Conservation (phyloP, 2,888 invertebrate species). For the Beris morrisii region DNA sequence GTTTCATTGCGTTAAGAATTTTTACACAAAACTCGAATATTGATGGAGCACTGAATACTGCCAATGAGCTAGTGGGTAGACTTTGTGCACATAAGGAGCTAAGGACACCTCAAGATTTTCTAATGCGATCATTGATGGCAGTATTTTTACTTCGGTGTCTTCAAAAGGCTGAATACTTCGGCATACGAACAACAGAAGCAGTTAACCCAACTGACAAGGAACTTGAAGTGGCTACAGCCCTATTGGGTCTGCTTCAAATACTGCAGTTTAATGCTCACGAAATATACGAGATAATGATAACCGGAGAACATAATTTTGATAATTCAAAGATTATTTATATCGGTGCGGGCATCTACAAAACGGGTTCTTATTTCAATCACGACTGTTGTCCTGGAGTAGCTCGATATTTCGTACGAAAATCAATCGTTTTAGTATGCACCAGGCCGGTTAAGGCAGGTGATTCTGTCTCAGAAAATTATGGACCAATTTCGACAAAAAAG, state of each 20-base stretch:
- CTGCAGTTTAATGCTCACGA: slow-evolving; percentile 87
- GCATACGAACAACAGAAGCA: slow-evolving; percentile 54
- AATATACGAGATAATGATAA: slow-evolving; percentile 69
- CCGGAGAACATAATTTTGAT: slow-evolving; percentile 57
- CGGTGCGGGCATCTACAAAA: slow-evolving; percentile 73
- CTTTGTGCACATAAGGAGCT: slow-evolving; percentile 67
- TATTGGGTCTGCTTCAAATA: slow-evolving; percentile 72
- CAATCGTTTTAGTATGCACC: slow-evolving; percentile 69
- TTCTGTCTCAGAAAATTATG: slow-evolving; percentile 80
- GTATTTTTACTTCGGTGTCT: slow-evolving; percentile 73
- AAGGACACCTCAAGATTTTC: slow-evolving; percentile 68
- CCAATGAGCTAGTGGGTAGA: slow-evolving; percentile 61
- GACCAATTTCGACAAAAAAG: slow-evolving; percentile 71
- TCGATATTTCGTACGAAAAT: slow-evolving; percentile 75
- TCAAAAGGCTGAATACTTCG: slow-evolving; percentile 69
- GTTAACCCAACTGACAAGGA: slow-evolving; percentile 60
- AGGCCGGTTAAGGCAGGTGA: slow-evolving; percentile 68
- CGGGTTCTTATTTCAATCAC: slow-evolving; percentile 80
- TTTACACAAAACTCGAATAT: slow-evolving; percentile 68
- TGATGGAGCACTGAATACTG: slow-evolving; percentile 51
- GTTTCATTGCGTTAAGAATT: slow-evolving; percentile 73
- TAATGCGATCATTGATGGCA: slow-evolving; percentile 77
- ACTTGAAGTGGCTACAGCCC: slow-evolving; percentile 64
- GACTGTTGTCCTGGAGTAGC: slow-evolving; percentile 79
- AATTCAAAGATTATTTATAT: slow-evolving; percentile 50